phyloP scores from a whole-genome alignment of 2,113 vertebrate species.

The Erythrolamprus reginae region DNA sequence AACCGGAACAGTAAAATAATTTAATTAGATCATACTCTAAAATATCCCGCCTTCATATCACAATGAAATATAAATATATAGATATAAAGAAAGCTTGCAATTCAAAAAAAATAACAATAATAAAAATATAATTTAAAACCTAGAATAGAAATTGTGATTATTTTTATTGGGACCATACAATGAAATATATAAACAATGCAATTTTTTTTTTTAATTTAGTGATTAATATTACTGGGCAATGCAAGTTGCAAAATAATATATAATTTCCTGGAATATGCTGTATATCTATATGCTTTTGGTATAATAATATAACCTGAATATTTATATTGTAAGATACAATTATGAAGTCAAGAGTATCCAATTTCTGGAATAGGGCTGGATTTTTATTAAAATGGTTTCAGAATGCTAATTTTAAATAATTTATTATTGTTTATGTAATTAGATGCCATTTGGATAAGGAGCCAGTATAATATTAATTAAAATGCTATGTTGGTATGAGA shows the following conservation, averaged over 20 bases:
- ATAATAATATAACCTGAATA: slow-evolving; percentile 6
- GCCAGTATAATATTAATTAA: slow-evolving; percentile 15
- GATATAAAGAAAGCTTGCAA: not conserved
- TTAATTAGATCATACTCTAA: not conserved
- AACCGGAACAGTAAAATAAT: no score
- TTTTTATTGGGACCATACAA: not conserved
- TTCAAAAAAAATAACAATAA: not conserved
- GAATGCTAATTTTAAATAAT: slow-evolving; percentile 15
- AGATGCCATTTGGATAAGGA: not conserved
- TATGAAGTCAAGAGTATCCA: slow-evolving; percentile 21
- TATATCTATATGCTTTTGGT: not conserved
- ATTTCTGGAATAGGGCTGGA: slow-evolving; percentile 11
- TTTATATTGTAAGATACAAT: slow-evolving; percentile 21
- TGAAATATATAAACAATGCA: not conserved
- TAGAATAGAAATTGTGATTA: not conserved
- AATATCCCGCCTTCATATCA: not conserved
- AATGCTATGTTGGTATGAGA: not conserved
- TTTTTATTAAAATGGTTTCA: slow-evolving; percentile 31
- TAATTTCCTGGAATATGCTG: not conserved
- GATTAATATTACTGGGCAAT: slow-evolving; percentile 26
- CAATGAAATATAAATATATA: not conserved
- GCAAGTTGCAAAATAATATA: slow-evolving; percentile 20
- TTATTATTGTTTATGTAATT: slow-evolving; percentile 17
- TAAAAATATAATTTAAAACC: not conserved
- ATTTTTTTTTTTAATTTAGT: slow-evolving; percentile 34